Base-by-base conservation (phyloP, 2,888 invertebrate species). In the Stenodema calcarata region DNA sequence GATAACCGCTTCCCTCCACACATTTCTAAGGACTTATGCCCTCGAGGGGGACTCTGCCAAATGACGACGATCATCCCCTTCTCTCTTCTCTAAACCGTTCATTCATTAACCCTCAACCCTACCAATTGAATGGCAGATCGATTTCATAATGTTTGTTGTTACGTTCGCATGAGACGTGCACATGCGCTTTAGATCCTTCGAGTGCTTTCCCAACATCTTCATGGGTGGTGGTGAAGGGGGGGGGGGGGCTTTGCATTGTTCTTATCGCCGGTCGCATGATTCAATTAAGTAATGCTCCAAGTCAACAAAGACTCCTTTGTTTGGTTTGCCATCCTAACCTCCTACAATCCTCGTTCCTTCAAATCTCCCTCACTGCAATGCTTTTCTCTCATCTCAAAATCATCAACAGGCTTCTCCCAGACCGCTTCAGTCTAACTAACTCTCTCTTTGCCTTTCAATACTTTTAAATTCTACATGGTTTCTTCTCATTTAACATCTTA, bases 101-200 rank as follows among this genome's bases (percentile, higher is more conserved):
- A 62, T 62, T 62, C 62, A 62, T 62, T 62, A 62, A 62, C 62
- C 62, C 62, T 62, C 62, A 62, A 62, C 62, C 62, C 62, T 62
- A 23, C 23, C 62, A 62, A 23, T 23, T 23, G 1, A 23, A 35
- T 1, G 23, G 62, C 23, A 23, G 62, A 62, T 62, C 62, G 62
- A 62, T 62, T 23, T 62, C 62, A 62, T 62, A 62, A 62, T 23
- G 62, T 62, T 62, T 62, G 62, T 62, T 62, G 23, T 62, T 62
- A 23, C 62, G 23, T 62, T 23, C 27, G 23, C 62, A 18, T 23
- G 62, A 62, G 12, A 18, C 18, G 7, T 18, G 7, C 62, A 23
- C 62, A 27, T 62, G 62, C 62, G 62, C 27, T 54, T 54, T 54
- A n/a, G n/a, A 54, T 6, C 42, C 16, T 47, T 16, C 12, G 1